These are phyloP conservation scores for Tinea trinotella DNA, from an alignment of 2,888 invertebrate genomes.

Conservation along the genomic window DNA sequence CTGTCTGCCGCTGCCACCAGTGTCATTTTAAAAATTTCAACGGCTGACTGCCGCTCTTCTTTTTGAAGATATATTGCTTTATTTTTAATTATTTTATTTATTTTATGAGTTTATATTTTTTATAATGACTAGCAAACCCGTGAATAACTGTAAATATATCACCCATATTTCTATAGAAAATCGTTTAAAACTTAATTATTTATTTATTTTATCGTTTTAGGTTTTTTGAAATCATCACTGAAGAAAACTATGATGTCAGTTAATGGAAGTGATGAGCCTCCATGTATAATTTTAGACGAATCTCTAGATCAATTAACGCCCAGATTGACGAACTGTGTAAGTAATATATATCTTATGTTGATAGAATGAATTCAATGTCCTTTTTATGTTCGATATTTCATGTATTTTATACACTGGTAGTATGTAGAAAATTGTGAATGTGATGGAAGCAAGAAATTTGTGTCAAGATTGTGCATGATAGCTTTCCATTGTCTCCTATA, in stretches of 20 bases:
- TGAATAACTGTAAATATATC: not conserved
- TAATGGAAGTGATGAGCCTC: slow-evolving; percentile 36
- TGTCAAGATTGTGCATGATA: too few species aligned
- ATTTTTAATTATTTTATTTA: not conserved
- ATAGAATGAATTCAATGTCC: not conserved
- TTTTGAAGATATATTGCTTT: not conserved
- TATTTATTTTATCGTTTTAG: slow-evolving; percentile 43
- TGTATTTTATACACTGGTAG: too few species aligned
- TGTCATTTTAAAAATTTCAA: too few species aligned
- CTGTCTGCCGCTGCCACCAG: not conserved
- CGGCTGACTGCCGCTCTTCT: not conserved
- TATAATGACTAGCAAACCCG: not conserved
- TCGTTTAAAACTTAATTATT: too few species aligned
- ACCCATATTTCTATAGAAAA: too few species aligned
- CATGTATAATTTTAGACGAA: slow-evolving; percentile 54
- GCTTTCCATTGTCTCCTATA: too few species aligned
- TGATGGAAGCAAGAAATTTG: too few species aligned
- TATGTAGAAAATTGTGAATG: too few species aligned
- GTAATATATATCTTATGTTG: slow-evolving; percentile 30
- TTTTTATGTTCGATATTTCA: too few species aligned
- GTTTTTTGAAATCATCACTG: slow-evolving; percentile 47
- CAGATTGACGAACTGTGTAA: slow-evolving; percentile 40
- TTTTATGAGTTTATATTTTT: not conserved
- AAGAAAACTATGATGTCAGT: slow-evolving; percentile 47
- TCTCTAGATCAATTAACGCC: slow-evolving; percentile 46